Evolutionary conservation across 1,140 invertebrate species (phyloP), one percentile per base, ranked within the genome.

Genomic region (Caenorhabditis remanei): DNA sequence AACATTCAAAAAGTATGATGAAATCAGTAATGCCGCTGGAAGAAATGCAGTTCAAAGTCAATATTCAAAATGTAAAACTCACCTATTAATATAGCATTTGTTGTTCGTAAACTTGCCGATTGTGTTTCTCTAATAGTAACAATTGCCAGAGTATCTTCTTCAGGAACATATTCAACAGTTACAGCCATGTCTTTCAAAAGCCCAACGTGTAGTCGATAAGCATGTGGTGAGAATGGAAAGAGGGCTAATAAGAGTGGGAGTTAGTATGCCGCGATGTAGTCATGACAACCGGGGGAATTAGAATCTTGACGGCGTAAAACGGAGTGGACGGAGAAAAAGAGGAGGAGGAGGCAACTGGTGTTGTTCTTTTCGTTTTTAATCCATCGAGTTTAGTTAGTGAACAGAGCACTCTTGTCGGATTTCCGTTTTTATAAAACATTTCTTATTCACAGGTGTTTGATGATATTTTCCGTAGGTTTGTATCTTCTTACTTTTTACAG

Each of bases 61-160:
- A 7, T 50, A 2, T 50, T 14, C 6, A 14, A 9, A 53, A 7
- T 24, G 2, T 71, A 19, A 24, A 13, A 48, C 71, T 50, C 11
- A 79, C 71, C 71, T 0, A 79, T 79, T 40, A 79, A 53, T 53
- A 79, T 79, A 14, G 71, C 71, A 50, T 79, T 79, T 21, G 71
- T 79, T 6, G 71, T 79, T 79, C 71, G 2, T 24, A 79, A 79
- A 79, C 71, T 79, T 24, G 71, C 71, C 19, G 71, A 79, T 79
- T 79, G 71, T 14, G 71, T 79, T 50, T 79, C 71, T n/a, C 53
- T 79, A 24, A 79, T 79, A 24, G 71, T 79, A 9, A 79, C 71
- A 50, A 79, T 50, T 19, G 71, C 71, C 0, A 79, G 71, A 50
- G 71, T 79, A 50, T 79, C 71, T 50, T 79, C 71, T 50, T 79